A percentile compares a stretch with the other conserved stretches of the same genome.
These are phyloP conservation scores for Corydoras sp. DNA, from an alignment of 2,113 vertebrate species.

Conservation along the genomic window DNA sequence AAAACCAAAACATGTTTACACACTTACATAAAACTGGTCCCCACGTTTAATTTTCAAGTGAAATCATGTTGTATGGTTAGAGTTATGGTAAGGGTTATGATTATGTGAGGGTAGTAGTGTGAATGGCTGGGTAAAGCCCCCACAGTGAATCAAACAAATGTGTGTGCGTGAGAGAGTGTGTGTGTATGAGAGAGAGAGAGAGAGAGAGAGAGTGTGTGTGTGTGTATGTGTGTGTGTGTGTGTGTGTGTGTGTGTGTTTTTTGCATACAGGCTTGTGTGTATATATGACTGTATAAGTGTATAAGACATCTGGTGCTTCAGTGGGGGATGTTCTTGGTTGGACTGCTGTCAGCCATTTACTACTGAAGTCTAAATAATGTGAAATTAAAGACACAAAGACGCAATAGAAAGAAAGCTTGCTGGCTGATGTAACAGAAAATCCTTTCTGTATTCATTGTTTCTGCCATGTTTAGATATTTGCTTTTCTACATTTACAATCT, in stretches of 20 bases:
- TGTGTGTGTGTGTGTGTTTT: constrained; percentile 5
- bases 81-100: no score
- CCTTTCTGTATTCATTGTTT: no score
- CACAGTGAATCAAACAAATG: no score
- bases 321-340: constrained; percentile 42
- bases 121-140: no score
- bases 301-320: constrained; percentile 39
- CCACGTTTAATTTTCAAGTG: no score
- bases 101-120: no score
- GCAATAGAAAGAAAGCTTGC: constrained; percentile 6
- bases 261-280: neutral
- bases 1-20: no score
- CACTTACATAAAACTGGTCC: no score
- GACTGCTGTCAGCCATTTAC: constrained; percentile 29
- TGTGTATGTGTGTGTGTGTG: constrained; percentile 7
- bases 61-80: no score
- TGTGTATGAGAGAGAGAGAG: neutral
- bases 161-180: neutral
- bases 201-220: neutral
- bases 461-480: no score
- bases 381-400: constrained; percentile 30
- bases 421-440: constrained; percentile 5
- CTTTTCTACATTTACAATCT: no score
- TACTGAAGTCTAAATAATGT: constrained; percentile 37
- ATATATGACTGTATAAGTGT: constrained; percentile 13